phyloP scores from a whole-genome alignment of 2,888 invertebrate genomes.

The Megastigmus dorsalis region DNA sequence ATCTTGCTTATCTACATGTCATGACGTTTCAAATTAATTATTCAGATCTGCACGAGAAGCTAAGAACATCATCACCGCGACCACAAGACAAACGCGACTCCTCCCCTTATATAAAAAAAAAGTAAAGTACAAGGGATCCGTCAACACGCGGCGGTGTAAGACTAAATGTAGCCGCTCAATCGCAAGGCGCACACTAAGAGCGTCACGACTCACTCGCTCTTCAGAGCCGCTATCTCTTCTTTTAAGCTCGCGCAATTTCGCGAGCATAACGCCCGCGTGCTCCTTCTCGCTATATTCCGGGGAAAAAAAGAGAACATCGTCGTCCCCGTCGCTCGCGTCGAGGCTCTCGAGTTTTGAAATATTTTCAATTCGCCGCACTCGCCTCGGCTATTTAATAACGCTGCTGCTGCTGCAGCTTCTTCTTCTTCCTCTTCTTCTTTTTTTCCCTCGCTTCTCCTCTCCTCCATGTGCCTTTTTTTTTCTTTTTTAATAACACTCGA shows the following conservation, averaged over 20 bases:
- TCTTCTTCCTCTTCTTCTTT: background rate
- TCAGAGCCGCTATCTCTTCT: background rate
- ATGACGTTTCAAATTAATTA: too few species aligned
- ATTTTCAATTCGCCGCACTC: conserved; percentile 58
- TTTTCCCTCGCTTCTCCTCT: too few species aligned
- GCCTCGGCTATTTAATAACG: conserved; percentile 58
- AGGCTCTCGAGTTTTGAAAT: conserved; percentile 57
- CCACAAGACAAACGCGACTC: too few species aligned
- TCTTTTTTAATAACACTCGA: conserved; percentile 42
- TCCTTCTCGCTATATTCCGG: background rate
- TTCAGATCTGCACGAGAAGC: too few species aligned
- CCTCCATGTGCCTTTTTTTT: background rate
- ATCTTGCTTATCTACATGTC: too few species aligned
- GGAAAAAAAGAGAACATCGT: conserved; percentile 1
- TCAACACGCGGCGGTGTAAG: too few species aligned
- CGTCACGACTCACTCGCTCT: background rate
- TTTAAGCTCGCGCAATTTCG: conserved; percentile 15
- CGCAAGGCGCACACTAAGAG: too few species aligned
- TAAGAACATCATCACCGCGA: too few species aligned
- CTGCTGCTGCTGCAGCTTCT: conserved; percentile 16
- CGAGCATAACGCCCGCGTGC: background rate
- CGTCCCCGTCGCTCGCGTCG: too few species aligned
- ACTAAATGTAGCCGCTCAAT: too few species aligned
- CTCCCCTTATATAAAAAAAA: too few species aligned
- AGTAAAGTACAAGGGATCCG: too few species aligned